Percentiles rank a stretch among this genome's conserved stretches.
Conservation (phyloP, 2,888 invertebrate species). For the Melanotus villosus region DNA sequence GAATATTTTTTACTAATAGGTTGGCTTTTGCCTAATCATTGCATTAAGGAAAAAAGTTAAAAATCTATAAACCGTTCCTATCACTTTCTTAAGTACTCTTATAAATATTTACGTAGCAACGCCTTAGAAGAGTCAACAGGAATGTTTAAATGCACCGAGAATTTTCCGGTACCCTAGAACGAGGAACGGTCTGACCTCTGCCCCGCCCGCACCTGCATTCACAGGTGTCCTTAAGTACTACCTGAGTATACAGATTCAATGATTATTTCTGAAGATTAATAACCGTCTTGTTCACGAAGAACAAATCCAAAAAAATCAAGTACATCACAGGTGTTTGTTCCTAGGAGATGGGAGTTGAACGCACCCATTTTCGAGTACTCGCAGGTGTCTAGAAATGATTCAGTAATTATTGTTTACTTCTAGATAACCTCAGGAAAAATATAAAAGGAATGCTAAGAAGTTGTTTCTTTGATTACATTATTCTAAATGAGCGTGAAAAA, state of each 20-base stretch:
- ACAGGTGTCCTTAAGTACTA: conserved; percentile 61
- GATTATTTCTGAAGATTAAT: conserved; percentile 47
- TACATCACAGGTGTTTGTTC: conserved; percentile 44
- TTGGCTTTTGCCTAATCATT: too few species aligned
- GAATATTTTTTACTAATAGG: too few species aligned
- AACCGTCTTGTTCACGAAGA: conserved; percentile 40
- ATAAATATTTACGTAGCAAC: conserved; percentile 22
- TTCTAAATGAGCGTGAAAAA: too few species aligned
- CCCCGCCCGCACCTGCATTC: conserved; percentile 60
- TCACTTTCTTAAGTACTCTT: neutral
- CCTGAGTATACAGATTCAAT: conserved; percentile 53
- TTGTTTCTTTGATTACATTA: too few species aligned
- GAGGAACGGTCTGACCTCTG: conserved; percentile 57
- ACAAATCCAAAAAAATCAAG: conserved; percentile 37
- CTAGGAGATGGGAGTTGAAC: conserved; percentile 11
- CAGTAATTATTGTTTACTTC: conserved; percentile 14
- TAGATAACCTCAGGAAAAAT: neutral
- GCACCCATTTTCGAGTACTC: conserved; percentile 1
- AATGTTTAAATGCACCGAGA: conserved; percentile 31
- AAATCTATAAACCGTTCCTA: neutral
- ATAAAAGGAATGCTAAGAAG: neutral
- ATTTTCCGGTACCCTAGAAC: conserved; percentile 51
- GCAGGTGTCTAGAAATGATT: conserved; percentile 21
- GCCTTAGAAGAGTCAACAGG: conserved; percentile 17
- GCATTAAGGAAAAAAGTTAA: too few species aligned